Evolutionary conservation across 2,888 invertebrate species (phyloP).

Genomic region (Melolontha melolontha): DNA sequence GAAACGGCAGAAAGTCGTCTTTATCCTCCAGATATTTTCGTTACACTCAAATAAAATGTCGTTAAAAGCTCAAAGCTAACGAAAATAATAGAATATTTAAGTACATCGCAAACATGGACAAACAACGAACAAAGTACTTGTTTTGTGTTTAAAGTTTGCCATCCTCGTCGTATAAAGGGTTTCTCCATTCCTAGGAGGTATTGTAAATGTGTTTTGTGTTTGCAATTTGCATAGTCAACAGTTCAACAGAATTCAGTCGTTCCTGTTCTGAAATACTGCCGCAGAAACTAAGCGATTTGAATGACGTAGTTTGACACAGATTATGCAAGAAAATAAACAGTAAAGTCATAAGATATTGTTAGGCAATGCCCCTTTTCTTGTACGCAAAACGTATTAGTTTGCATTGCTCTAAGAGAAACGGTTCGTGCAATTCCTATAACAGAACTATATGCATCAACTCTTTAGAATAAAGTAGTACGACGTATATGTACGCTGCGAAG

Average conservation of each 20-base stretch:
- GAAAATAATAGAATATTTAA: slow-evolving; percentile 31
- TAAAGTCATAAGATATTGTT: slow-evolving; percentile 22
- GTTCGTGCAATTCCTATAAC: no score
- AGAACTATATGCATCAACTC: no score
- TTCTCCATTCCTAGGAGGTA: slow-evolving; percentile 11
- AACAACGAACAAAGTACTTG: slow-evolving; percentile 11
- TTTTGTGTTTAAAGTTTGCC: slow-evolving; percentile 29
- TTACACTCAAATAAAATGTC: slow-evolving; percentile 17
- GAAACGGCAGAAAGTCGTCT: slow-evolving; percentile 1
- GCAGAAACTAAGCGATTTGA: slow-evolving; percentile 22
- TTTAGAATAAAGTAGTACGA: no score
- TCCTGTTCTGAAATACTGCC: neutral
- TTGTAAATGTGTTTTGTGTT: slow-evolving; percentile 31
- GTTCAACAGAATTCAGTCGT: slow-evolving; percentile 6
- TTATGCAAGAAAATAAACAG: slow-evolving; percentile 21
- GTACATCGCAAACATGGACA: slow-evolving; percentile 10
- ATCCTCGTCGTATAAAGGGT: slow-evolving; percentile 18
- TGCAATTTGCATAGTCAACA: slow-evolving; percentile 32
- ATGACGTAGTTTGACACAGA: slow-evolving; percentile 17
- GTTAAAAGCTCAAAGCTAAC: slow-evolving; percentile 31
- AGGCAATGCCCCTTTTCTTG: slow-evolving; percentile 11
- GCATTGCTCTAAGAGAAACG: neutral
- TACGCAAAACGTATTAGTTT: slow-evolving; percentile 7
- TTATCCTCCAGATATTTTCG: slow-evolving; percentile 22
- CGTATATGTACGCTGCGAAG: no score